These are phyloP conservation scores for Drosophila merina DNA, from an alignment of 2,888 invertebrate genomes.

Conservation along the genomic window DNA sequence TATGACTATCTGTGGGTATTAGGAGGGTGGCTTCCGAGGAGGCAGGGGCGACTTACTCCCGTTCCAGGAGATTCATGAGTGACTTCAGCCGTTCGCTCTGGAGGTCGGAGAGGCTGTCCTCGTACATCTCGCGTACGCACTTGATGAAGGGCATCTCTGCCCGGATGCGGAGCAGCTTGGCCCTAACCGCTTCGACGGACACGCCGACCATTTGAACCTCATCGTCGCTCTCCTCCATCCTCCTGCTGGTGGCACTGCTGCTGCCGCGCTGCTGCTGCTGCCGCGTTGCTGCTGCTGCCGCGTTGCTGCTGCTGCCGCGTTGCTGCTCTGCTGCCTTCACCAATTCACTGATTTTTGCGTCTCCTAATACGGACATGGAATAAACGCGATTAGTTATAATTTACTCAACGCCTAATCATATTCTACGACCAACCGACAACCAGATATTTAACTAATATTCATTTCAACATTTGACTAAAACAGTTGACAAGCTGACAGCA, in stretches of 20 bases:
- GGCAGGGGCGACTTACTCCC: conserved; percentile 51
- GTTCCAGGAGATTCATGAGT: conserved; percentile 67
- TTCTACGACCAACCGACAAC: no score
- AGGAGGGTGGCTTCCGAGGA: no score
- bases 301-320: neutral
- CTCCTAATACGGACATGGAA: no score
- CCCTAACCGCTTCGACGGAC: neutral
- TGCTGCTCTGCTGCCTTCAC: no score
- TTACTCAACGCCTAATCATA: no score
- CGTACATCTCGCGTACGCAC: conserved; percentile 85
- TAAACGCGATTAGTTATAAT: no score
- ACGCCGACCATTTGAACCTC: conserved; percentile 14
- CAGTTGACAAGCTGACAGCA: neutral
- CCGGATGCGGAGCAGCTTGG: conserved; percentile 57
- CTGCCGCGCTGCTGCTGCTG: neutral
- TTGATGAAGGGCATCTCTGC: conserved; percentile 90
- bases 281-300: neutral
- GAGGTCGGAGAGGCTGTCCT: conserved; percentile 40
- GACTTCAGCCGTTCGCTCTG: conserved; percentile 73
- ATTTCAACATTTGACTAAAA: neutral
- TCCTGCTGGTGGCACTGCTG: neutral
- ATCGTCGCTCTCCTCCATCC: conserved; percentile 54
- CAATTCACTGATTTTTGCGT: no score
- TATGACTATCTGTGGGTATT: no score
- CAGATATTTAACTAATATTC: no score